Evolutionary conservation across 2,113 vertebrate species (phyloP), one percentile per base, ranked within the genome.

Genomic region (Channa argus): DNA sequence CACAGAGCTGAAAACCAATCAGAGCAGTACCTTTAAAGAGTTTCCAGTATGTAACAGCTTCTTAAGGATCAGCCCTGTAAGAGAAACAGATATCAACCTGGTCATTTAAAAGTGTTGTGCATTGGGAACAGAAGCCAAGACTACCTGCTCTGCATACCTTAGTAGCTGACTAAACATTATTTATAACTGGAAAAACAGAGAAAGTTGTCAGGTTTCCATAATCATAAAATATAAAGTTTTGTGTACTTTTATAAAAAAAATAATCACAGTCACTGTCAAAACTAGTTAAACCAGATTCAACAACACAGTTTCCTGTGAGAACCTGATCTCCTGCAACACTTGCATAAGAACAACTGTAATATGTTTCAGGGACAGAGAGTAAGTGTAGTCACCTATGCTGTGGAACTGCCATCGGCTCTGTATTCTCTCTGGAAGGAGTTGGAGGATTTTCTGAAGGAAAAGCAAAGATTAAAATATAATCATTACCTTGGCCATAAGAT

Each of bases 341-440:
- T 4, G 2, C 39, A 38, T 7, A 10, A 44, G 12, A 55, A 12
- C 5, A 38, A 33, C 6, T 14, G 13, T 37, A 24, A 24, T 24
- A 24, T 24, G 24, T 24, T 49, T 96, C 14, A 90, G 5, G 46
- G 63, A 36, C 92, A 93, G 90, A 5, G 39, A 3, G 0, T 11
- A 11, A 36, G 38, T 34, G 54, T 10, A 37, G 3, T 15, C n/a
- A 99, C 98, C 97, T 69, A 99, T 99, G 94, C 98, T 99, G 94
- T 99, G 98, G 94, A 98, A 99, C 86, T 99, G 98, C 98, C 97
- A 99, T 89, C 97, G 93, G 67, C 95, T 96, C 89, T 99, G 97
- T 92, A 99, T 98, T 88, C 96, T 95, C 92, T 99, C 98, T 11
- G 98, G 98, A 85, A 99, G 95, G 77, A 99, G 96, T 75, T 99